Evolutionary conservation across 2,113 vertebrate species (phyloP).

Genomic region (Leptocoma aspasia): DNA sequence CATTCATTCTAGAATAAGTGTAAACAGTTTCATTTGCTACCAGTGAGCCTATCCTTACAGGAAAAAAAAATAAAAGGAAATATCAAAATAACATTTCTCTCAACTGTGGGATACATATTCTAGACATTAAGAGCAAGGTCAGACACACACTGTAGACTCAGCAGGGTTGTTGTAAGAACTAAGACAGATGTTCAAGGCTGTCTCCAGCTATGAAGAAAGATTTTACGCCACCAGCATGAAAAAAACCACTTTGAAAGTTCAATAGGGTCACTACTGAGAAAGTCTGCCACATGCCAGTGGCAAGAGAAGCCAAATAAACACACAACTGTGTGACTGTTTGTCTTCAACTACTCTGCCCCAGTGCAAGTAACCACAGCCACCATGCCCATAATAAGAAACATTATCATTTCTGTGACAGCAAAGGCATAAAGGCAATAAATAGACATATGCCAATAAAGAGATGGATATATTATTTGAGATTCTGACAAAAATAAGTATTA

Average conservation of each 20-base stretch:
- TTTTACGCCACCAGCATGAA: not conserved
- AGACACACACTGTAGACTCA: not conserved
- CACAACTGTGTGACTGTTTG: not conserved
- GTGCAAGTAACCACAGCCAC: not conserved
- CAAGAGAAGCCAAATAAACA: conserved; percentile 4
- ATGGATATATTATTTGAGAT: not conserved
- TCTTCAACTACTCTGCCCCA: not conserved
- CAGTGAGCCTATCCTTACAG: not conserved
- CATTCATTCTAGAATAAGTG: not conserved
- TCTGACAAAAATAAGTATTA: not conserved
- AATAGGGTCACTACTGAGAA: not conserved
- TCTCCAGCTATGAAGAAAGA: conserved; percentile 19
- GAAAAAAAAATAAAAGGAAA: not conserved
- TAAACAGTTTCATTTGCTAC: not conserved
- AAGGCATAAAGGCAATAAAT: not conserved
- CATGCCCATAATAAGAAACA: not conserved
- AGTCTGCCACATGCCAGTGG: not conserved
- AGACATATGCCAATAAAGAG: not conserved
- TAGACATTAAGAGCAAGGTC: not conserved
- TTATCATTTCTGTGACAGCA: not conserved
- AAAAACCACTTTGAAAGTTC: not conserved
- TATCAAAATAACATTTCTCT: not conserved
- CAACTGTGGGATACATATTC: not conserved
- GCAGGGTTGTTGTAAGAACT: not conserved
- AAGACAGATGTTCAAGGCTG: conserved; percentile 15